These are phyloP conservation scores for Venturia canescens DNA, from an alignment of 1,140 invertebrate species.

Conservation along the genomic window DNA sequence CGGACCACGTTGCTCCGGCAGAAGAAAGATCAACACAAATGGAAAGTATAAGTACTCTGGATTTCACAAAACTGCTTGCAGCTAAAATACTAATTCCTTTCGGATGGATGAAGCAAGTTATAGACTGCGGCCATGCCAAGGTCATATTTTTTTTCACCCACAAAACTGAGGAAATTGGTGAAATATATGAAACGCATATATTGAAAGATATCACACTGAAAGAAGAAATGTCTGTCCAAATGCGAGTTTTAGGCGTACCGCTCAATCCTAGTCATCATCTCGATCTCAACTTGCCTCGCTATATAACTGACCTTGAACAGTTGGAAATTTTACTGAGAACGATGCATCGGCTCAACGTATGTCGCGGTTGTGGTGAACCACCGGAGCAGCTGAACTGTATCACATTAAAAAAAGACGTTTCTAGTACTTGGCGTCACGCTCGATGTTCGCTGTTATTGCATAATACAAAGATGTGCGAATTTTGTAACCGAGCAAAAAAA, in stretches of 20 bases:
- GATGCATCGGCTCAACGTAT: not conserved
- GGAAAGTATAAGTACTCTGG: not conserved
- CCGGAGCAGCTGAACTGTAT: not conserved
- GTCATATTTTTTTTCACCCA: not conserved
- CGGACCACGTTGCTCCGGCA: no score
- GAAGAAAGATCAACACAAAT: not conserved
- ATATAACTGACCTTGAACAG: not conserved
- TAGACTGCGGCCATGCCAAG: not conserved
- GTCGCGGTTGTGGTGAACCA: not conserved
- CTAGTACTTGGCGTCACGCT: conserved; percentile 7
- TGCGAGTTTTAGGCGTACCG: not conserved
- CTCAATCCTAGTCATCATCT: not conserved
- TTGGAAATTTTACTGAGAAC: not conserved
- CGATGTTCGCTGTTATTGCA: conserved; percentile 12
- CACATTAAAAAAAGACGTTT: conserved; percentile 14
- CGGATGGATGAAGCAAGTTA: not conserved
- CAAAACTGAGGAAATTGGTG: not conserved
- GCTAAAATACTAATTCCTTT: not conserved
- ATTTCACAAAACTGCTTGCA: not conserved
- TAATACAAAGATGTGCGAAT: not conserved
- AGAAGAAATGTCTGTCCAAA: not conserved
- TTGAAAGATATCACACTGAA: not conserved
- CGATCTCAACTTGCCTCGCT: not conserved
- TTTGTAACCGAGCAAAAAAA: conserved; percentile 21
- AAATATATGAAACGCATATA: not conserved